Conservation (phyloP, 2,113 vertebrate species). For the Xenopus laevis region DNA sequence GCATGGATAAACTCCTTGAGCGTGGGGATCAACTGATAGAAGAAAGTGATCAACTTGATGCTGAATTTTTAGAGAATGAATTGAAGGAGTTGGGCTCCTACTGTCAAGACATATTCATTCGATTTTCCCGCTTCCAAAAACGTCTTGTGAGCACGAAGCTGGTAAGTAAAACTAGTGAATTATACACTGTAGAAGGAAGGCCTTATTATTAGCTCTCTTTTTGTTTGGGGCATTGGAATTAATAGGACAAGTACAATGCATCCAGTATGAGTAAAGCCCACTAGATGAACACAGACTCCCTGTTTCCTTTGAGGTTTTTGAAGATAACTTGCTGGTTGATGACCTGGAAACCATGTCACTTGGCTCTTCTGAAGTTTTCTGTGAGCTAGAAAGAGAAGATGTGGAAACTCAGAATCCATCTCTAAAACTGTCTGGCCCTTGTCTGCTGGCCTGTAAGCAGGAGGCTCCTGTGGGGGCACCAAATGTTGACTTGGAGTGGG, state of each 20-base stretch:
- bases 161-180: slow-evolving; percentile 51
- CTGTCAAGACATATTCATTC: slow-evolving; percentile 64
- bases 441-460: neutral
- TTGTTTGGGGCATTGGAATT: neutral
- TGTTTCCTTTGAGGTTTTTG: slow-evolving; percentile 64
- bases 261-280: neutral
- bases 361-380: slow-evolving; percentile 60
- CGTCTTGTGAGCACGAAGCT: slow-evolving; percentile 77
- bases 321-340: slow-evolving; percentile 61
- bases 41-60: slow-evolving; percentile 57
- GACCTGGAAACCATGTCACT: slow-evolving; percentile 58
- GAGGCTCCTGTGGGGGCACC: slow-evolving; percentile 16
- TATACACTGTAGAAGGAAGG: too few species aligned
- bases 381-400: slow-evolving; percentile 52
- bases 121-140: slow-evolving; percentile 66
- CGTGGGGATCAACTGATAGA: slow-evolving; percentile 69
- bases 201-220: neutral
- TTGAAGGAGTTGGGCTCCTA: slow-evolving; percentile 66
- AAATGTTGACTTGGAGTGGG: slow-evolving; percentile 78
- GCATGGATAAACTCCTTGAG: slow-evolving; percentile 63
- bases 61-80: slow-evolving; percentile 59
- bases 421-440: neutral
- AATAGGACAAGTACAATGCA: neutral
- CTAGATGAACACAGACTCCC: neutral
- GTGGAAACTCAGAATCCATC: neutral